Conservation (phyloP, 2,888 invertebrate genomes). For the Fabriciana adippe region DNA sequence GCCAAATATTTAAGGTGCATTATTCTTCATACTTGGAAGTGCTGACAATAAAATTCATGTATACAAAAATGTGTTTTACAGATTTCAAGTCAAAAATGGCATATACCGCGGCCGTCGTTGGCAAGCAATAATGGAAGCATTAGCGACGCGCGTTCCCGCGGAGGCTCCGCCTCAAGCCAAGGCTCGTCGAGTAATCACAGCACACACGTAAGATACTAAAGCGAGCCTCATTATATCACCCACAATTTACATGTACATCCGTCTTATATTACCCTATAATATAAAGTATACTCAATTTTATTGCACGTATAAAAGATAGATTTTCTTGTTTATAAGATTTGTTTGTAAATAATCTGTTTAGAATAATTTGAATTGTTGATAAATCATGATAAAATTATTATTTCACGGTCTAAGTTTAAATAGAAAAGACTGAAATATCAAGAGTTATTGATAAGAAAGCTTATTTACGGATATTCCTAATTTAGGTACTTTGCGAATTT, state of each 20-base stretch:
- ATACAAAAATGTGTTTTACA: conserved; percentile 41
- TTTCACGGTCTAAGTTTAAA: no score
- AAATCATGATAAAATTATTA: no score
- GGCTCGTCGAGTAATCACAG: conserved; percentile 86
- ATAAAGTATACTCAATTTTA: no score
- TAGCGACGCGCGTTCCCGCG: conserved; percentile 69
- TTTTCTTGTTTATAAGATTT: no score
- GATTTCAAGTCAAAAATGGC: conserved; percentile 84
- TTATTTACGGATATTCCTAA: no score
- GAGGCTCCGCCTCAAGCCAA: conserved; percentile 85
- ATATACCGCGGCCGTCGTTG: conserved; percentile 92
- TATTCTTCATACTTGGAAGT: conserved; percentile 3
- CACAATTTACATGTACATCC: conserved; percentile 19
- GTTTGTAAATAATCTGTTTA: no score
- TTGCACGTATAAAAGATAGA: no score
- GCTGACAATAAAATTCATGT: conserved; percentile 1
- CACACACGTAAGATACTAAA: conserved; percentile 85
- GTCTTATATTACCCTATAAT: background rate
- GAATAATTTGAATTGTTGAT: no score
- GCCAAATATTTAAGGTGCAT: conserved; percentile 13
- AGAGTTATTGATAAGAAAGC: no score
- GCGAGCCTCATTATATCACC: conserved; percentile 26
- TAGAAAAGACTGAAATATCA: no score
- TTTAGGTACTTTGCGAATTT: no score
- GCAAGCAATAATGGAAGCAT: conserved; percentile 68